Percentiles rank a stretch among this genome's conserved stretches.
Conservation (phyloP, 2,113 vertebrate genomes). For the Plestiodon gilberti region DNA sequence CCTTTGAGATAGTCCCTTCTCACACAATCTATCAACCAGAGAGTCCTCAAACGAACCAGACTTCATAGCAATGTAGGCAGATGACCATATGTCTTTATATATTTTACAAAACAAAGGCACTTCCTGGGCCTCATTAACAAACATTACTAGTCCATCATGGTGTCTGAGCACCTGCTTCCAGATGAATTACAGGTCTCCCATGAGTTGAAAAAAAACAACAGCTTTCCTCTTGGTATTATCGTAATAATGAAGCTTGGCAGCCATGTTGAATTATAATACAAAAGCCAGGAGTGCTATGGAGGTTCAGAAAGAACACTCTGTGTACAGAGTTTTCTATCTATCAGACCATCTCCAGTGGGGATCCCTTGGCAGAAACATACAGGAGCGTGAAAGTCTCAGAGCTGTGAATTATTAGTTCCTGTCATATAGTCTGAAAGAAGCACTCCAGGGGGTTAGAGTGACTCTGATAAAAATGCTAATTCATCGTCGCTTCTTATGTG, state of each 20-base stretch:
- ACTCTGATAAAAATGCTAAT: conserved; percentile 21
- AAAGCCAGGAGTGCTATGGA: background rate
- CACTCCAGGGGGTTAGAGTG: background rate
- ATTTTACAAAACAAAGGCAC: background rate
- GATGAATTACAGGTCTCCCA: background rate
- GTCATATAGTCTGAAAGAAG: conserved; percentile 2
- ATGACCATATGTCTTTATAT: background rate
- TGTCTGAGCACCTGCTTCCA: conserved; percentile 19
- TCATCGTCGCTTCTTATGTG: background rate
- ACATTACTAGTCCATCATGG: background rate
- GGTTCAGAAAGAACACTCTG: conserved; percentile 8
- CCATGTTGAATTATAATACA: background rate
- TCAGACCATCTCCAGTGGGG: background rate
- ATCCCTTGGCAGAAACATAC: background rate
- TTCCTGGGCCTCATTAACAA: conserved; percentile 7
- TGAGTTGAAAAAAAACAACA: conserved; percentile 18
- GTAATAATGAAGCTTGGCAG: conserved; percentile 23
- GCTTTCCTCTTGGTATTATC: conserved; percentile 5
- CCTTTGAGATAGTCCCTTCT: background rate
- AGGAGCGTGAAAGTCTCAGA: background rate
- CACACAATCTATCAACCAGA: background rate
- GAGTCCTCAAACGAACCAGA: background rate
- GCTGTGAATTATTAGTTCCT: background rate
- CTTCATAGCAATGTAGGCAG: background rate
- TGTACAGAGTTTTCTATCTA: background rate